Percentiles rank a stretch among this genome's conserved stretches.
These are phyloP conservation scores for Miltochrista miniata DNA, from an alignment of 2,888 invertebrate genomes.

Conservation along the genomic window DNA sequence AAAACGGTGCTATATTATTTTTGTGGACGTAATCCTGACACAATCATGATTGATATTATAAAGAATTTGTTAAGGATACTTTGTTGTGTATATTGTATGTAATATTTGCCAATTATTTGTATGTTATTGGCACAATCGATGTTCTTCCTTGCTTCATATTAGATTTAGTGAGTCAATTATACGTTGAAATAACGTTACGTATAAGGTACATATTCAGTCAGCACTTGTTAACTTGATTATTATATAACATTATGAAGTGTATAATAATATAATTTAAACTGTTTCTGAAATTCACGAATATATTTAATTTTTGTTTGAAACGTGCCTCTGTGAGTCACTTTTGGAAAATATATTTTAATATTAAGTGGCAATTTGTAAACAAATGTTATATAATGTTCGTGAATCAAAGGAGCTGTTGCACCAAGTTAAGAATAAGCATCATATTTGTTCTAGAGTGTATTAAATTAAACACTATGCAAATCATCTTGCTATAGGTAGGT, in stretches of 20 bases:
- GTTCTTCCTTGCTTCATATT: slow-evolving; percentile 70
- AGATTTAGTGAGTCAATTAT: slow-evolving; percentile 62
- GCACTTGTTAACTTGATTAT: slow-evolving; percentile 44
- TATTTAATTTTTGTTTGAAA: neutral
- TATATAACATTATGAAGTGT: slow-evolving; percentile 28
- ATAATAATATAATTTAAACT: slow-evolving; percentile 24
- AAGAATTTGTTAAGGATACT: slow-evolving; percentile 35
- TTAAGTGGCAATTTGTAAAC: no score
- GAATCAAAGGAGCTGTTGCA: slow-evolving; percentile 5
- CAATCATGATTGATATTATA: slow-evolving; percentile 48
- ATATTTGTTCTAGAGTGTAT: slow-evolving; percentile 33
- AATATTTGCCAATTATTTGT: slow-evolving; percentile 34
- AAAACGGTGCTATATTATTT: slow-evolving; percentile 65
- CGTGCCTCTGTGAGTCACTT: neutral
- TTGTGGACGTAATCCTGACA: slow-evolving; percentile 52
- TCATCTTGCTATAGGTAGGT: slow-evolving; percentile 9
- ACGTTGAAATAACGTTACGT: slow-evolving; percentile 40
- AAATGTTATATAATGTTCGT: neutral
- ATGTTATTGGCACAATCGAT: slow-evolving; percentile 62
- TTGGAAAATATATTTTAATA: no score
- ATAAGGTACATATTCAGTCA: slow-evolving; percentile 41
- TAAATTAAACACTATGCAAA: slow-evolving; percentile 18
- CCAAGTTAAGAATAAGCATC: slow-evolving; percentile 23
- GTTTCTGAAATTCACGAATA: slow-evolving; percentile 9
- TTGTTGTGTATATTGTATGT: slow-evolving; percentile 26